Evolutionary conservation across 1,140 invertebrate species (phyloP).

Genomic region (Solenopsis fugax): DNA sequence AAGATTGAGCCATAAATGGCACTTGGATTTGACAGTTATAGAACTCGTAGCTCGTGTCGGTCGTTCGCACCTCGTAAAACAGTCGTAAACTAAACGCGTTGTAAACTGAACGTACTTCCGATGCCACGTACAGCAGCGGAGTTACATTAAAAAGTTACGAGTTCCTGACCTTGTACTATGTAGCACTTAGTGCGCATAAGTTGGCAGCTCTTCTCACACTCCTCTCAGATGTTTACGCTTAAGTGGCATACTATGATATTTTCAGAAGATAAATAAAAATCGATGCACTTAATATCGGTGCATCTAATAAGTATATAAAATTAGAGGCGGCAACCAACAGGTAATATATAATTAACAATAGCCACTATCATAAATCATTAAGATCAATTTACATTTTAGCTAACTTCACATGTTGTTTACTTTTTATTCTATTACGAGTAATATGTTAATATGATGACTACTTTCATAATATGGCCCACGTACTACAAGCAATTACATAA

Average conservation of each 20-base stretch:
- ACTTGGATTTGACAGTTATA: slow-evolving; percentile 85
- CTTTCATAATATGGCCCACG: not conserved
- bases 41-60: slow-evolving; percentile 82
- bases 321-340: not conserved
- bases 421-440: slow-evolving; percentile 4
- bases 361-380: not conserved
- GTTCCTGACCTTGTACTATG: slow-evolving; percentile 40
- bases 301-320: not conserved
- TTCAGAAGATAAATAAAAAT: not conserved
- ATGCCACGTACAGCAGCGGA: slow-evolving; percentile 10
- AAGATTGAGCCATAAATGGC: slow-evolving; percentile 82
- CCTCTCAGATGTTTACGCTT: not conserved
- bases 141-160: slow-evolving; percentile 55
- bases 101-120: slow-evolving; percentile 76
- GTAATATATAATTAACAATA: slow-evolving; percentile 7
- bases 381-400: not conserved
- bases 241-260: not conserved
- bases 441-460: slow-evolving; percentile 47
- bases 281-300: not conserved
- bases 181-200: slow-evolving; percentile 28
- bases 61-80: slow-evolving; percentile 84
- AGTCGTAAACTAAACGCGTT: slow-evolving; percentile 82
- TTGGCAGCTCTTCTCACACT: not conserved
- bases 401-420: not conserved
- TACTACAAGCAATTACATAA: slow-evolving; percentile 14